Evolutionary conservation across 2,113 vertebrate species (phyloP).

Genomic region (Myotis lucifugus): DNA sequence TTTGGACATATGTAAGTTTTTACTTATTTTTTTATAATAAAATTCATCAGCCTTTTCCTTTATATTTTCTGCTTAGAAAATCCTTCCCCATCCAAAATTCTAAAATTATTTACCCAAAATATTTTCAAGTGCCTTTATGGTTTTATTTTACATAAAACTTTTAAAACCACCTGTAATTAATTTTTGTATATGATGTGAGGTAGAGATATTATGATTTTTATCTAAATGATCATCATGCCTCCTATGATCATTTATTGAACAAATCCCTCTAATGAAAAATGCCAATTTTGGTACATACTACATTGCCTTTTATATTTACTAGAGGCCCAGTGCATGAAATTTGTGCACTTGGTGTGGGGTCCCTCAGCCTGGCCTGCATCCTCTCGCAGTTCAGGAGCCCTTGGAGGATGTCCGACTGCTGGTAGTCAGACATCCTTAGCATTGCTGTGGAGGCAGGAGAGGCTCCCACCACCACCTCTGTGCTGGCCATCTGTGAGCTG

Average conservation of each 20-base stretch:
- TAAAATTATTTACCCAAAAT: neutral
- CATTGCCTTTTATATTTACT: neutral
- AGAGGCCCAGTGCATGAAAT: too few relatives aligned
- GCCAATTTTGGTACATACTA: neutral
- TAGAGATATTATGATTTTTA: neutral
- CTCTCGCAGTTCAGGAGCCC: too few relatives aligned
- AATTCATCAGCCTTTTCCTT: neutral
- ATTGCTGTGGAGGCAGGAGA: too few relatives aligned
- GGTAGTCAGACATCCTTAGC: too few relatives aligned
- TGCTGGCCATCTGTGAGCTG: too few relatives aligned
- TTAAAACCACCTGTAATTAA: neutral
- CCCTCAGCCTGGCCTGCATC: too few relatives aligned
- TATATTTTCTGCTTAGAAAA: constrained; percentile 24
- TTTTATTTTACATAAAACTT: constrained; percentile 9
- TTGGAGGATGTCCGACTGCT: too few relatives aligned
- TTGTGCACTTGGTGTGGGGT: too few relatives aligned
- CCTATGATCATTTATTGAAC: neutral
- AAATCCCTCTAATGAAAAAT: neutral
- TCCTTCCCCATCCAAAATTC: neutral
- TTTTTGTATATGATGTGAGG: neutral
- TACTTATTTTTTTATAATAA: neutral
- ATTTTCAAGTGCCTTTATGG: neutral
- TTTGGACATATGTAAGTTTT: neutral
- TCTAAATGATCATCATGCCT: neutral
- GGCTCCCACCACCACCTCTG: too few relatives aligned